Evolutionary conservation across 1,140 invertebrate genomes (phyloP), one percentile per base, ranked within the genome.

Genomic region (Leguminivora glycinivorella): DNA sequence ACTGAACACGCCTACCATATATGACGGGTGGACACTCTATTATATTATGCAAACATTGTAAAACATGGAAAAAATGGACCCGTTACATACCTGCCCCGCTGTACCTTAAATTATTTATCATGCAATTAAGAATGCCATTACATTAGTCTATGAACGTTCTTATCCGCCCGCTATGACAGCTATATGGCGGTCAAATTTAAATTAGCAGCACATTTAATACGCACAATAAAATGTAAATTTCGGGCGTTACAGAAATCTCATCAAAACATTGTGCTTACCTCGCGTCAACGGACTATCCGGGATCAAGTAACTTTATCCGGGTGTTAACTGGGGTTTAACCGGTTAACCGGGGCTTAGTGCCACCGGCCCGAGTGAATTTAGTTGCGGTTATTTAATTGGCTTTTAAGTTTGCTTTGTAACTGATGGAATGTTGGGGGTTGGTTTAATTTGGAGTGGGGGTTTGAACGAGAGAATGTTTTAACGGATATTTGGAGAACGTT

Each of bases 181-280:
- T 31, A 63, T 63, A 63, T 63, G 14, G 10, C 58, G 58, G 58
- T 63, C 58, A 63, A 63, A 63, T 63, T 63, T 63, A n/a, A 31
- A 63, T 63, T 17, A 63, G 25, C n/a, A 29, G 17, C 14, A 63
- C 25, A 31, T 63, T 63, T 63, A 31, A 63, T 17, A n/a, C 26
- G 2, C 0, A 63, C 58, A 63, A 29, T 63, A 63, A 63, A 63
- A 63, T 63, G 58, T 19, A 63, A 63, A 58, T 58, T 58, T 58
- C 14, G 56, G 14, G 56, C 56, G 25, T 58, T 58, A 10, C 22
- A 14, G 22, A 58, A 58, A 63, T 29, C 25, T 26, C 58, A 31
- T 63, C 58, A 63, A 63, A 63, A 63, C 58, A 63, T 63, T 63
- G 58, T 63, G 26, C 58, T 63, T 17, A 31, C 58, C 58, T 63